These are phyloP conservation scores for Thalpophila matura DNA, from an alignment of 2,888 invertebrate species.

Conservation along the genomic window DNA sequence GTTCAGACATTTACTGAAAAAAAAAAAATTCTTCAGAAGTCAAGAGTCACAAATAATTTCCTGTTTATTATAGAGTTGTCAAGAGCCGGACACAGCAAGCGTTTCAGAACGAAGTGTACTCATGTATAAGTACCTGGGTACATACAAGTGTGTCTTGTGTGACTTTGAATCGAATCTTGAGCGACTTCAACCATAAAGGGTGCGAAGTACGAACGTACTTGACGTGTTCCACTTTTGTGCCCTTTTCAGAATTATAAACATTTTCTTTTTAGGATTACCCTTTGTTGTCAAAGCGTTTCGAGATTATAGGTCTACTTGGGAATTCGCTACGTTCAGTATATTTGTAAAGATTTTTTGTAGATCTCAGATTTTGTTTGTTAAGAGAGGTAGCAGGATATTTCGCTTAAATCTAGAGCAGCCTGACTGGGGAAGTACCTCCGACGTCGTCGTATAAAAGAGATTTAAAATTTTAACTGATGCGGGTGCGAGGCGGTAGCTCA, in stretches of 20 bases:
- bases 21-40: slow-evolving; percentile 7
- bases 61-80: slow-evolving; percentile 23
- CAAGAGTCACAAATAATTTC: slow-evolving; percentile 39
- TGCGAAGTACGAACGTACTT: slow-evolving; percentile 23
- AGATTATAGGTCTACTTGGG: neutral
- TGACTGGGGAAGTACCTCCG: too few species aligned
- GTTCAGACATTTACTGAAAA: neutral
- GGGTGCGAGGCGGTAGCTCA: too few species aligned
- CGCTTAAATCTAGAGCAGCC: too few species aligned
- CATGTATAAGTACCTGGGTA: slow-evolving; percentile 3
- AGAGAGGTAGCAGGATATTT: too few species aligned
- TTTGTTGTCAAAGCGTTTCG: slow-evolving; percentile 7
- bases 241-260: slow-evolving; percentile 37
- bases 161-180: slow-evolving; percentile 9
- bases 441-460: too few species aligned
- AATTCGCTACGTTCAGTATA: slow-evolving; percentile 3
- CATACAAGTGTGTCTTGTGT: slow-evolving; percentile 1
- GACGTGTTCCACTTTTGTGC: slow-evolving; percentile 7
- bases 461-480: neutral
- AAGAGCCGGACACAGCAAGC: neutral
- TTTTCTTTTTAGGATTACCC: slow-evolving; percentile 18
- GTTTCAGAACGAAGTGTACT: slow-evolving; percentile 1
- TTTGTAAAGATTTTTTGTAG: slow-evolving; percentile 9
- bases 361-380: too few species aligned
- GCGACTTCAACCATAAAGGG: slow-evolving; percentile 18